These are phyloP conservation scores for Neoaliturus tenellus DNA, from an alignment of 2,888 invertebrate species.

Conservation along the genomic window DNA sequence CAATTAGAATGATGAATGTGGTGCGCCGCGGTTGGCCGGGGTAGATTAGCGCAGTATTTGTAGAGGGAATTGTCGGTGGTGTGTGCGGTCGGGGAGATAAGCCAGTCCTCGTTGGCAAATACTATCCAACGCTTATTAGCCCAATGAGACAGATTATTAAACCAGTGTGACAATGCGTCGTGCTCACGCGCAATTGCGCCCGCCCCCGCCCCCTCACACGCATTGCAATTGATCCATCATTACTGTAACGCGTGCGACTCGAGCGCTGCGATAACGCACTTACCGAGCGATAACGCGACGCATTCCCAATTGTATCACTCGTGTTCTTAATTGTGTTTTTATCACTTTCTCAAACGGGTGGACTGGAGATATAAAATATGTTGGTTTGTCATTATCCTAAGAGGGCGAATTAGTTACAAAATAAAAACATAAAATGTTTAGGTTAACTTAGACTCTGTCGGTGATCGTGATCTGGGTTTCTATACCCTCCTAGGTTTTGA, in stretches of 20 bases:
- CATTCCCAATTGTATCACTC: too few relatives aligned
- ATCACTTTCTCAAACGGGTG: too few relatives aligned
- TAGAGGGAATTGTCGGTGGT: constrained; percentile 5
- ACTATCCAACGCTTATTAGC: neutral
- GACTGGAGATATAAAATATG: too few relatives aligned
- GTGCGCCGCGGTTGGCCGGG: neutral
- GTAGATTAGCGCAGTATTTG: constrained; percentile 17
- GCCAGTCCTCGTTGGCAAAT: neutral
- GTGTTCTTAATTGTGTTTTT: too few relatives aligned
- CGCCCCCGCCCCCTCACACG: neutral
- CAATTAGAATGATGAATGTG: neutral
- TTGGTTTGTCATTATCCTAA: too few relatives aligned
- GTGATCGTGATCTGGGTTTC: too few relatives aligned
- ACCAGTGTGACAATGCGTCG: neutral
- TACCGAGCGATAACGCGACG: too few relatives aligned
- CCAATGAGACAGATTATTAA: neutral
- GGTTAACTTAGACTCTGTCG: too few relatives aligned
- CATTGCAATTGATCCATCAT: neutral
- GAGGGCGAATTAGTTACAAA: too few relatives aligned
- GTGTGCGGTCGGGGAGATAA: neutral
- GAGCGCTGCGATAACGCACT: too few relatives aligned
- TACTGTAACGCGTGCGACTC: neutral
- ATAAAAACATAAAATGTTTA: too few relatives aligned
- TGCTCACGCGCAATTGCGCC: neutral
- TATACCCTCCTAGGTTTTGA: too few relatives aligned